These are phyloP conservation scores for Ctenoplectra terminalis DNA, from an alignment of 1,140 invertebrate species.

Conservation along the genomic window DNA sequence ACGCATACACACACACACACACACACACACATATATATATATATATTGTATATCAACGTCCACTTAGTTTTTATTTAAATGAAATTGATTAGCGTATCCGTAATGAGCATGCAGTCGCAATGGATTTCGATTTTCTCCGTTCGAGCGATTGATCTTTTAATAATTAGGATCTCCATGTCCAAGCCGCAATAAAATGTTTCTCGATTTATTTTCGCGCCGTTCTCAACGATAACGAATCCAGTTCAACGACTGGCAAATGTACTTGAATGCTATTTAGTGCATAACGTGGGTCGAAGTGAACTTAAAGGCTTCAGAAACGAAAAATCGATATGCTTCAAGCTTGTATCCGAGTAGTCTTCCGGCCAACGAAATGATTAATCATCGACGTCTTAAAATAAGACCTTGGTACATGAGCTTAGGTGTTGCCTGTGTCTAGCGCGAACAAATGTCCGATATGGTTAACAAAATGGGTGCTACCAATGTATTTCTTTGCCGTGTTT, in stretches of 20 bases:
- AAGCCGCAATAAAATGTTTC: not conserved
- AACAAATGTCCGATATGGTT: not conserved
- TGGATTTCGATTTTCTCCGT: constrained; percentile 15
- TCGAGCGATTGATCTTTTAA: not conserved
- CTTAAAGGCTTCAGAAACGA: constrained; percentile 11
- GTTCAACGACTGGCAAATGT: not conserved
- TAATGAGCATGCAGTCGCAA: constrained; percentile 18
- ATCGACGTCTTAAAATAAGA: constrained; percentile 26
- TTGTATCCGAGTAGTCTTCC: constrained; percentile 54
- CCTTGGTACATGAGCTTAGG: constrained; percentile 37
- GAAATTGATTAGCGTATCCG: constrained; percentile 7
- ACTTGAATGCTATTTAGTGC: constrained; percentile 12
- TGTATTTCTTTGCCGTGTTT: not conserved
- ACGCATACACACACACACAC: constrained; percentile 9
- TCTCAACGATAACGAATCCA: not conserved
- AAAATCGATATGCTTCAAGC: constrained; percentile 25
- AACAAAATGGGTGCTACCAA: constrained; percentile 9
- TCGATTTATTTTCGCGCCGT: not conserved
- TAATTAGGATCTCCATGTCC: not conserved
- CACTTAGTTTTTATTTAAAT: constrained; percentile 40
- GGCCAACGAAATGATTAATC: constrained; percentile 25
- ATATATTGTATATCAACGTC: constrained; percentile 9
- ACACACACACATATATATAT: constrained; percentile 25
- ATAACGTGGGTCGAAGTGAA: not conserved
- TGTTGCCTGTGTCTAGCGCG: not conserved